These are phyloP conservation scores for Galerucella calmariensis DNA, from an alignment of 2,888 invertebrate species.

Conservation along the genomic window DNA sequence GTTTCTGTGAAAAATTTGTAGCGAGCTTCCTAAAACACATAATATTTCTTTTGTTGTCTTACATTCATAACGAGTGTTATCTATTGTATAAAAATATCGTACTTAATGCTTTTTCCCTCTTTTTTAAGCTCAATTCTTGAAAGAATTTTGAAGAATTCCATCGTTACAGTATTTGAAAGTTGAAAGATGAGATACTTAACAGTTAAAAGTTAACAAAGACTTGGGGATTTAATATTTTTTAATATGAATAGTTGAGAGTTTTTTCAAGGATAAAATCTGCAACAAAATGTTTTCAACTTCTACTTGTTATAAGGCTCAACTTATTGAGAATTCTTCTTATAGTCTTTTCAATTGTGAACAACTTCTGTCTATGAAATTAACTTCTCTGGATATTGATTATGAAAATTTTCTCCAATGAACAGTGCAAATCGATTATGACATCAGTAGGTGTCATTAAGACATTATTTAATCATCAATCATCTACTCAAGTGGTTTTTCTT, in stretches of 20 bases:
- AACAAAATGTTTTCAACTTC: too few relatives aligned
- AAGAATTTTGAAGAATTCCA: constrained; percentile 63
- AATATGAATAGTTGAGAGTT: constrained; percentile 31
- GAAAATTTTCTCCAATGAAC: too few relatives aligned
- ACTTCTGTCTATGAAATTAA: too few relatives aligned
- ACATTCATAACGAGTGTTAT: constrained; percentile 42
- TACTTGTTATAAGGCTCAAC: too few relatives aligned
- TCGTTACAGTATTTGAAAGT: constrained; percentile 54
- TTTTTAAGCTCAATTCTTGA: constrained; percentile 54
- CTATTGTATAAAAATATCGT: constrained; percentile 54
- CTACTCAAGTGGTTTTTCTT: too few relatives aligned
- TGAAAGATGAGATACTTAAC: constrained; percentile 22
- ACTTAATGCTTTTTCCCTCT: constrained; percentile 51
- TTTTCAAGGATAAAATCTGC: not conserved
- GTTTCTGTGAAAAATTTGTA: not conserved
- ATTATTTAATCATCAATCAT: too few relatives aligned
- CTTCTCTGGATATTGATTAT: too few relatives aligned
- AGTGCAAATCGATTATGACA: too few relatives aligned
- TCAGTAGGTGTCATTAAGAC: too few relatives aligned
- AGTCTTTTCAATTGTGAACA: too few relatives aligned
- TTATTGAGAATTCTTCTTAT: too few relatives aligned
- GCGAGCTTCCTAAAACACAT: constrained; percentile 53
- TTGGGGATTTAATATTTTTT: constrained; percentile 40
- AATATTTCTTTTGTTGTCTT: constrained; percentile 59
- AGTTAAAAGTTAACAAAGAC: constrained; percentile 24